Conservation (phyloP, 2,888 invertebrate species). For the Tachina fera region DNA sequence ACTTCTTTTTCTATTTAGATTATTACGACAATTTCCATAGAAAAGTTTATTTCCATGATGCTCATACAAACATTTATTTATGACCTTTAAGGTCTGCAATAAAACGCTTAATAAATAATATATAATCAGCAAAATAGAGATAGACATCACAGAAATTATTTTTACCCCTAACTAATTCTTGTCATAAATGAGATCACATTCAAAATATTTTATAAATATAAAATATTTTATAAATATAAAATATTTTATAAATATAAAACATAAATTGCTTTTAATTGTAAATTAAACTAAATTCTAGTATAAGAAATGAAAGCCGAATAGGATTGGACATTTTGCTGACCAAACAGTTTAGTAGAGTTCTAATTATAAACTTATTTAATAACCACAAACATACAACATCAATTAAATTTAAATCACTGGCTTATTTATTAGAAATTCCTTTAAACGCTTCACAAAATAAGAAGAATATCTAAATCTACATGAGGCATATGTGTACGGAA, state of each 20-base stretch:
- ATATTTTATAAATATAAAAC: neutral
- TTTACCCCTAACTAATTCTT: neutral
- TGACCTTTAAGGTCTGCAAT: too few relatives aligned
- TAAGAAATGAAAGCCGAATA: neutral
- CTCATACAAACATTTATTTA: too few relatives aligned
- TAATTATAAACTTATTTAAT: slow-evolving; percentile 26
- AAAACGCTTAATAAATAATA: too few relatives aligned
- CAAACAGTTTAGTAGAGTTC: slow-evolving; percentile 27
- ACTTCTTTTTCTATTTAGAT: too few relatives aligned
- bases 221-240: neutral
- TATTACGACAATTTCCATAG: too few relatives aligned
- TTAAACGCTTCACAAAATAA: slow-evolving; percentile 31
- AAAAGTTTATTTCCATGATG: too few relatives aligned
- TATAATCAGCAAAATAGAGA: too few relatives aligned
- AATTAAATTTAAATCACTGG: slow-evolving; percentile 60
- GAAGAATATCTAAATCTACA: neutral
- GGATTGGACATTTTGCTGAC: slow-evolving; percentile 24
- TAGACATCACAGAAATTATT: neutral
- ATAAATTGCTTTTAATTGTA: neutral
- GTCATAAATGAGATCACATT: too few relatives aligned
- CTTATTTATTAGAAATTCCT: slow-evolving; percentile 57
- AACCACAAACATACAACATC: slow-evolving; percentile 12
- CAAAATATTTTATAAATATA: neutral
- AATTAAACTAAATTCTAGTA: neutral
- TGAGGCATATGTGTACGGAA: neutral